phyloP scores from a whole-genome alignment of 2,113 vertebrate genomes.

The Malurus melanocephalus region DNA sequence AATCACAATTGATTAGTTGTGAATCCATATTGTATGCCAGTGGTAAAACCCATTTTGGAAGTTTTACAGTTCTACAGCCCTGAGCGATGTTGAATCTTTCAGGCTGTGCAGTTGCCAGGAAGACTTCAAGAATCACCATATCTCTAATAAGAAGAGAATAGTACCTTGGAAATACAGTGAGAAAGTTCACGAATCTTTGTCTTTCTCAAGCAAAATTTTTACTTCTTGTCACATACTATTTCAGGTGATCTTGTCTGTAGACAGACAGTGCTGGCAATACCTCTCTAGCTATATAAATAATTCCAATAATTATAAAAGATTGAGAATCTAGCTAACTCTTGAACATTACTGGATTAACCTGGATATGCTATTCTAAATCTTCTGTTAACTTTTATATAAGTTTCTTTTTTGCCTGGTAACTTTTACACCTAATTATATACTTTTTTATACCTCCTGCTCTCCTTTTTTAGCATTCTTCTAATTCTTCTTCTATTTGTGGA shows the following conservation, averaged over 20 bases:
- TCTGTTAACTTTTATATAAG: neutral
- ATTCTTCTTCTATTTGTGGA: neutral
- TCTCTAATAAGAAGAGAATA: neutral
- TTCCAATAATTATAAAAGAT: neutral
- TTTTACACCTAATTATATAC: neutral
- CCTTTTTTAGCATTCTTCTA: neutral
- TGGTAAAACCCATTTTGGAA: neutral
- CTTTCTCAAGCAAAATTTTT: neutral
- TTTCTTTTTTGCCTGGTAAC: neutral
- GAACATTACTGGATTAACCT: neutral
- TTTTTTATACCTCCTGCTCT: neutral
- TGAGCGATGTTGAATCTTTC: neutral
- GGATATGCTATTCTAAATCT: neutral
- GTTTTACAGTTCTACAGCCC: neutral
- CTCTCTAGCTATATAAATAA: neutral
- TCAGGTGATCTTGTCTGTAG: neutral
- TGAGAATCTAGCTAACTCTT: neutral
- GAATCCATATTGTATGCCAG: neutral
- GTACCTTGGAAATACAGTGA: neutral
- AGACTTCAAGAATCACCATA: neutral
- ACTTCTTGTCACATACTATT: neutral
- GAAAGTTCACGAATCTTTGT: rapidly evolving
- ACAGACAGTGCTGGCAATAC: neutral
- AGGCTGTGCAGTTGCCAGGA: neutral
- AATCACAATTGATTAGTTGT: neutral